Percentiles rank a stretch among this genome's conserved stretches.
Conservation (phyloP, 2,797 vertebrate species). For the Halcyon leucocephala region DNA sequence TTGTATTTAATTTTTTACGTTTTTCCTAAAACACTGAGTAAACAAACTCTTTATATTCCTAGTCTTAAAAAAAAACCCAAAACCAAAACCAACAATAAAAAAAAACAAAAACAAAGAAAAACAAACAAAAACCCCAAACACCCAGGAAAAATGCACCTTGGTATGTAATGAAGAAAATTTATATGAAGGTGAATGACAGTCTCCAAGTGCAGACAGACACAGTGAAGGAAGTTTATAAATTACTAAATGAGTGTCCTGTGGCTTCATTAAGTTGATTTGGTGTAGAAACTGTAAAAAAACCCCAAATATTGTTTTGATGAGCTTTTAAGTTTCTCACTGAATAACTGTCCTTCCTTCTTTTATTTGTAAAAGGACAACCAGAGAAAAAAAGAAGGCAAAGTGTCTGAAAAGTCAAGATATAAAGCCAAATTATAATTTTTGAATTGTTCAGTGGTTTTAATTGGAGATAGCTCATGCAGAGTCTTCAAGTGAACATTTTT, state of each 20-base stretch:
- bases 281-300: background rate
- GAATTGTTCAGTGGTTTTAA: background rate
- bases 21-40: background rate
- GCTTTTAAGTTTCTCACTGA: background rate
- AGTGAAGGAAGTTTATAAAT: background rate
- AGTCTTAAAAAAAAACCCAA: background rate
- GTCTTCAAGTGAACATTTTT: background rate
- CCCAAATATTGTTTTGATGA: background rate
- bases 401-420: background rate
- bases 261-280: background rate
- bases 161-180: background rate
- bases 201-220: background rate
- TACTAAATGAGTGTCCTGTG: background rate
- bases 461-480: background rate
- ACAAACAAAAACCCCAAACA: background rate
- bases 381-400: rapidly evolving
- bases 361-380: background rate
- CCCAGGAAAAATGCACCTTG: rapidly evolving
- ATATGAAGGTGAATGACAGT: background rate
- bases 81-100: too few relatives aligned
- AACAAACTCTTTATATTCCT: background rate
- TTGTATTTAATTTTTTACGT: background rate
- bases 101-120: background rate
- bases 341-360: background rate
- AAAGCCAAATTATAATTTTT: background rate